These are phyloP conservation scores for Diadumene lineata DNA, from an alignment of 92 coral and sea anemone genomes.

Conservation along the genomic window DNA sequence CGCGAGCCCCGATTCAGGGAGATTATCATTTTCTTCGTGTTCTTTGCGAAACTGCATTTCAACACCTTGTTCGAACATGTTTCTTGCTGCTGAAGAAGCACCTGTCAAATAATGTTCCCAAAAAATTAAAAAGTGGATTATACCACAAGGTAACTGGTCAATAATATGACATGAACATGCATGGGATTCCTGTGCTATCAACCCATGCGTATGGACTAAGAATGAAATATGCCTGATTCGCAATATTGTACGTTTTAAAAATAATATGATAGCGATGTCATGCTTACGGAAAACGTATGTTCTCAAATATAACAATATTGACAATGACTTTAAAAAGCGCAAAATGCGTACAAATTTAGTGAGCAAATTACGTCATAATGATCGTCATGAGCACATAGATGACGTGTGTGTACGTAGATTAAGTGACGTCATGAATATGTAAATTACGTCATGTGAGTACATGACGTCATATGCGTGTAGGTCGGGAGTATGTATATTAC, in stretches of 20 bases:
- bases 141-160: background rate
- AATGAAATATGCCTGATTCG: background rate
- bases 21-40: conserved; percentile 58
- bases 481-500: background rate
- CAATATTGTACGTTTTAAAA: too few species aligned
- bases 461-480: background rate
- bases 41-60: conserved; percentile 20
- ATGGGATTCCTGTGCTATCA: background rate
- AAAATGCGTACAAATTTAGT: too few species aligned
- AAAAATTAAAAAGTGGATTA: background rate
- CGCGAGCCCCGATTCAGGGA: conserved; percentile 68
- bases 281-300: too few species aligned
- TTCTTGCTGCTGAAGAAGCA: conserved; percentile 28
- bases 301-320: too few species aligned
- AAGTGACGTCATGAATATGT: too few species aligned
- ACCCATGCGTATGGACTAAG: too few species aligned
- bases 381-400: too few species aligned
- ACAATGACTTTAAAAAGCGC: too few species aligned
- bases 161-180: background rate
- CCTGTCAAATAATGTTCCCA: conserved; percentile 16
- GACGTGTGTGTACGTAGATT: too few species aligned
- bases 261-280: too few species aligned
- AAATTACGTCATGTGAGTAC: too few species aligned
- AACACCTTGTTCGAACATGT: conserved; percentile 28
- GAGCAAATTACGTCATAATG: too few species aligned